phyloP scores from a whole-genome alignment of 2,797 vertebrate genomes.

The Masticophis lateralis region DNA sequence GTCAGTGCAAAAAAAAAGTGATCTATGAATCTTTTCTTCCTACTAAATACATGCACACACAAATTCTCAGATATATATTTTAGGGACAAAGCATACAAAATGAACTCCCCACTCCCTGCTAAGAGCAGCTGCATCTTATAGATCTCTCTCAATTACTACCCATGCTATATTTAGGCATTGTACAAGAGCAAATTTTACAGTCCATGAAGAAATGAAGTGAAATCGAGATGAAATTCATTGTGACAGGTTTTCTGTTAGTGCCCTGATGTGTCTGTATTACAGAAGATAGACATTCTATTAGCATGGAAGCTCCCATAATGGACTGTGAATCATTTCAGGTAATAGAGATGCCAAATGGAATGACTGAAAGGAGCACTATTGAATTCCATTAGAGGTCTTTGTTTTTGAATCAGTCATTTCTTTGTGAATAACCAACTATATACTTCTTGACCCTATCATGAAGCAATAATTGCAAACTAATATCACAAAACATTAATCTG shows the following conservation, averaged over 20 bases:
- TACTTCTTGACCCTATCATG: constrained; percentile 77
- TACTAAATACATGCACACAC: constrained; percentile 50
- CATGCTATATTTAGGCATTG: constrained; percentile 81
- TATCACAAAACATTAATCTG: constrained; percentile 80
- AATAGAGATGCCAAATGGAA: constrained; percentile 89
- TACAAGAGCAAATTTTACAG: constrained; percentile 83
- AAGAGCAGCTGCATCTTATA: constrained; percentile 73
- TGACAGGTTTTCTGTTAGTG: constrained; percentile 83
- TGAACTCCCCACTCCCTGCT: constrained; percentile 29
- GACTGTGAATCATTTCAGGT: constrained; percentile 91
- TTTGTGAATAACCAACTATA: constrained; percentile 78
- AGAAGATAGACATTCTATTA: constrained; percentile 94
- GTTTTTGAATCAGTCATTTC: constrained; percentile 87
- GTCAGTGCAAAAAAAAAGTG: constrained; percentile 59
- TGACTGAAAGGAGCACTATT: constrained; percentile 80
- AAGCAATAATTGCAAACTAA: constrained; percentile 80
- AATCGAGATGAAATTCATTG: constrained; percentile 84
- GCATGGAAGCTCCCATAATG: constrained; percentile 83
- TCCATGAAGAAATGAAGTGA: constrained; percentile 83
- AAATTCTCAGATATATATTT: neutral
- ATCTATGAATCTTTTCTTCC: constrained; percentile 58
- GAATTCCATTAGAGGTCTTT: constrained; percentile 88
- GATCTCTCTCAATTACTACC: constrained; percentile 80
- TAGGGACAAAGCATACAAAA: neutral
- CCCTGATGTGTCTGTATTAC: constrained; percentile 91